Evolutionary conservation across 2,888 invertebrate genomes (phyloP).

Genomic region (Atherix ibis): DNA sequence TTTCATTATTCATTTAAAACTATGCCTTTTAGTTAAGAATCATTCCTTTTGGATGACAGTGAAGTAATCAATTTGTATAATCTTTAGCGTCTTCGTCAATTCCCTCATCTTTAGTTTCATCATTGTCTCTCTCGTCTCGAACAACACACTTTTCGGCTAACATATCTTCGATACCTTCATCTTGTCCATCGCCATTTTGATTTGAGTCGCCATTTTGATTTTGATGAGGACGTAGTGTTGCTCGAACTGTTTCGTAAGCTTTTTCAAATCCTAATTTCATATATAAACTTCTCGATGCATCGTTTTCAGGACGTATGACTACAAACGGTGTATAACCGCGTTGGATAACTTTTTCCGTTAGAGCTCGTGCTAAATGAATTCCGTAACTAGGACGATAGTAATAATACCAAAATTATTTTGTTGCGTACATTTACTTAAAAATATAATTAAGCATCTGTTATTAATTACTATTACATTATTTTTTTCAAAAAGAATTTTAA

Average conservation of each 20-base stretch:
- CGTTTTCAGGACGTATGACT: conserved; percentile 74
- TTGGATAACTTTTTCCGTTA: conserved; percentile 48
- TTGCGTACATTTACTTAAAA: too few species aligned
- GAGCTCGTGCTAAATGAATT: conserved; percentile 51
- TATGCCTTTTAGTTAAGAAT: too few species aligned
- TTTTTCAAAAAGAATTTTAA: conserved; percentile 1
- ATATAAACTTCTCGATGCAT: conserved; percentile 70
- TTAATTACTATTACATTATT: too few species aligned
- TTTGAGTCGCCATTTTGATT: too few species aligned
- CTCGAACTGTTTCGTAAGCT: conserved; percentile 64
- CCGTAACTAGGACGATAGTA: conserved; percentile 38
- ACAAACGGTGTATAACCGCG: conserved; percentile 73
- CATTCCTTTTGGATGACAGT: too few species aligned
- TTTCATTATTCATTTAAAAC: too few species aligned
- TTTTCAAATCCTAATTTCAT: conserved; percentile 68
- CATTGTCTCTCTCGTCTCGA: conserved; percentile 22
- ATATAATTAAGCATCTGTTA: too few species aligned
- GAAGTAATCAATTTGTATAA: too few species aligned
- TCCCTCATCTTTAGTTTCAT: conserved; percentile 7
- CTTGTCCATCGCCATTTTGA: conserved; percentile 18
- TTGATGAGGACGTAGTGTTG: conserved; percentile 34
- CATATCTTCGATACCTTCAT: conserved; percentile 33
- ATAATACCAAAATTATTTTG: neutral
- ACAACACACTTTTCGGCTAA: conserved; percentile 33
- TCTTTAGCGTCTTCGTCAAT: conserved; percentile 5